phyloP scores from a whole-genome alignment of 2,797 vertebrate genomes.

The Caiman crocodilus region DNA sequence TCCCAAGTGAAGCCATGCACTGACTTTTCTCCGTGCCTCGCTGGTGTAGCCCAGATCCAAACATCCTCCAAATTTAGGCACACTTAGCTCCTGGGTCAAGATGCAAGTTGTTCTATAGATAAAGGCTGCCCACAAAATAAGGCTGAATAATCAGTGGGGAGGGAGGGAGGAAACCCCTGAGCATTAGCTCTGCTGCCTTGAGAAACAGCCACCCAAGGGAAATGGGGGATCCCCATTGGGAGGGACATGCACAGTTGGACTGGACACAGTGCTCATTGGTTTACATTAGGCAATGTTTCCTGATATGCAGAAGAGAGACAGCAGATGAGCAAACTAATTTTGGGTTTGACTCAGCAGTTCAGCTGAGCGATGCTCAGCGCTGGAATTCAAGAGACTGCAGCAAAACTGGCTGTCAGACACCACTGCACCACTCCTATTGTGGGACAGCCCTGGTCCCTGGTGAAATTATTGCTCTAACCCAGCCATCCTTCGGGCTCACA shows the following conservation, averaged over 20 bases:
- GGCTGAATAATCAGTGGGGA: not conserved
- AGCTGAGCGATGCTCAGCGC: not conserved
- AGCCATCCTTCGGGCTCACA: not conserved
- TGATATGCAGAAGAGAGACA: not conserved
- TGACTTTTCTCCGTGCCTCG: not conserved
- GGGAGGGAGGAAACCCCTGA: not conserved
- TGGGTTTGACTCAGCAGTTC: not conserved
- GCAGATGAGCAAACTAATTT: not conserved
- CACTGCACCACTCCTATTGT: not conserved
- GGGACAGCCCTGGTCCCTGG: not conserved
- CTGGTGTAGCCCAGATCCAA: not conserved
- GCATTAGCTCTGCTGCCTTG: not conserved
- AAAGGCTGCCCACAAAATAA: not conserved
- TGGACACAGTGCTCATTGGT: not conserved
- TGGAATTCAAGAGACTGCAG: not conserved
- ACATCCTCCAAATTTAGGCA: not conserved
- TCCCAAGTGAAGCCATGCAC: not conserved
- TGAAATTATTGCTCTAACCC: not conserved
- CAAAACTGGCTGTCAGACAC: not conserved
- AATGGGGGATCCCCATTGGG: not conserved
- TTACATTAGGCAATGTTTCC: not conserved
- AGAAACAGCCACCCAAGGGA: not conserved
- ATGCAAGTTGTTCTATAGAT: not conserved
- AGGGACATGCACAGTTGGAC: not conserved
- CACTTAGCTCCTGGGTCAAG: not conserved